These are phyloP conservation scores for Spilogale gracilis DNA, from an alignment of 2,113 vertebrate species.

Conservation along the genomic window DNA sequence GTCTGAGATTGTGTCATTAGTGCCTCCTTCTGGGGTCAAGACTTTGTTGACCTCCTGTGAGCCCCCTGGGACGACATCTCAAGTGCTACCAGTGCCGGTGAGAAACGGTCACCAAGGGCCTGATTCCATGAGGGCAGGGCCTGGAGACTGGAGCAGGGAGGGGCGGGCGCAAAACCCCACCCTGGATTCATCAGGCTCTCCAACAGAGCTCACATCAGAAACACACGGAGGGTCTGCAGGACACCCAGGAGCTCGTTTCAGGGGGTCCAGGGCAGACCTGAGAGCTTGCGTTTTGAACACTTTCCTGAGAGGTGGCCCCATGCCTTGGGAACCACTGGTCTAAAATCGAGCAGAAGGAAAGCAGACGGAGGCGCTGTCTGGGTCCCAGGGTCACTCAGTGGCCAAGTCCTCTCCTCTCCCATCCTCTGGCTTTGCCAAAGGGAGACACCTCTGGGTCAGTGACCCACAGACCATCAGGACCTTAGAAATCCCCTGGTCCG, in stretches of 20 bases:
- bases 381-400: too few relatives aligned
- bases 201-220: not conserved
- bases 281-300: not conserved
- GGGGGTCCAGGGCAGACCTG: not conserved
- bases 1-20: not conserved
- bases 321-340: not conserved
- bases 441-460: not conserved
- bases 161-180: not conserved
- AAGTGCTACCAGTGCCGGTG: too few relatives aligned
- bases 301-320: not conserved
- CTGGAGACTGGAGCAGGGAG: not conserved
- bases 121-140: fast-evolving
- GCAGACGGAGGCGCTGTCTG: not conserved
- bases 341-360: not conserved
- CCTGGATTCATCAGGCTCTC: not conserved
- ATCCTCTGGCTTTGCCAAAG: not conserved
- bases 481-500: not conserved
- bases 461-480: not conserved
- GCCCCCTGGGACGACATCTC: not conserved
- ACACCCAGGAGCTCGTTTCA: not conserved
- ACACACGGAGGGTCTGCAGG: not conserved
- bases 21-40: not conserved
- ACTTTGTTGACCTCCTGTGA: too few relatives aligned
- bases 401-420: not conserved
- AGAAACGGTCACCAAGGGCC: not conserved